A percentile compares a stretch with the other conserved stretches of the same genome.
These are phyloP conservation scores for Rhinoptilus africanus DNA, from an alignment of 2,113 vertebrate species.

Conservation along the genomic window DNA sequence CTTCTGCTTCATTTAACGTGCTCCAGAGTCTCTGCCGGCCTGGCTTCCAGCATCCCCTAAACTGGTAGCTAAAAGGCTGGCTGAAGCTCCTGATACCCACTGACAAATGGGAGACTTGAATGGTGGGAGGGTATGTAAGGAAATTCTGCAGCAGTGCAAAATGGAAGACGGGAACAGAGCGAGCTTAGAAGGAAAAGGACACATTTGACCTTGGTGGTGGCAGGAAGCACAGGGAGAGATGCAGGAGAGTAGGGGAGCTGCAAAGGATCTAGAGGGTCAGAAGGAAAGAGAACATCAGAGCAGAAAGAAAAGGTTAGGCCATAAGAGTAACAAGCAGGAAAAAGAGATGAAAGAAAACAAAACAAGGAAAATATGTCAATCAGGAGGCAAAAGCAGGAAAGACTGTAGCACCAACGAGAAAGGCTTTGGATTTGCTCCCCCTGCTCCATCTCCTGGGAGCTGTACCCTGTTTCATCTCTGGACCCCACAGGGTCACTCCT, in stretches of 20 bases:
- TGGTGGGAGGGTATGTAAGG: background rate
- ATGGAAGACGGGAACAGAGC: background rate
- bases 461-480: background rate
- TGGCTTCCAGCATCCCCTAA: background rate
- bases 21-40: background rate
- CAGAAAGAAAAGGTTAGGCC: background rate
- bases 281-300: background rate
- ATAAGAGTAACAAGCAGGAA: background rate
- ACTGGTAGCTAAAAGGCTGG: background rate
- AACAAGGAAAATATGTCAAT: background rate
- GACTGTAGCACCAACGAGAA: background rate
- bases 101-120: background rate
- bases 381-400: background rate
- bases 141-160: background rate
- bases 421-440: background rate
- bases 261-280: background rate
- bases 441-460: background rate
- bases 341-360: background rate
- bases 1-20: background rate
- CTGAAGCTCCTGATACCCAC: background rate
- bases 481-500: background rate
- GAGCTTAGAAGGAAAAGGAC: background rate
- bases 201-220: accelerated
- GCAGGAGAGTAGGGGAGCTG: background rate
- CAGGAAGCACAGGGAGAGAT: background rate